phyloP scores from a whole-genome alignment of 2,797 vertebrate genomes.

The Gypaetus barbatus region DNA sequence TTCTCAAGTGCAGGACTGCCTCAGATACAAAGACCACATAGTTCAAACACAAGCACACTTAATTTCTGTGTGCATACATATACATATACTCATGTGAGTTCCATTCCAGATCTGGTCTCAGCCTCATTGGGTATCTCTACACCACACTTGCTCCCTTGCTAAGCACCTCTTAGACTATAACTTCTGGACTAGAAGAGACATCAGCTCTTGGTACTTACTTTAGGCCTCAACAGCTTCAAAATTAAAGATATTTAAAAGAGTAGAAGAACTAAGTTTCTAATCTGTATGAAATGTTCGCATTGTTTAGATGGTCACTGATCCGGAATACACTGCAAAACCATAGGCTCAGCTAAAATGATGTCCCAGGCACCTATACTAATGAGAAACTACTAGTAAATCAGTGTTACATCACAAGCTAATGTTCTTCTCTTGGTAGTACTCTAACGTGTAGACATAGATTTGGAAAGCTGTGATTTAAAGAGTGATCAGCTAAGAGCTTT shows the following conservation, averaged over 20 bases:
- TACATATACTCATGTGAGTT: neutral
- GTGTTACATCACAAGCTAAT: neutral
- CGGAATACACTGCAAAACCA: neutral
- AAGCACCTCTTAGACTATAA: neutral
- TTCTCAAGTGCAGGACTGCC: neutral
- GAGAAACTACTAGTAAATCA: neutral
- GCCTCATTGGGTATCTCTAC: neutral
- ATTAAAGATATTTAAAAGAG: neutral
- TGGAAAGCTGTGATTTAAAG: neutral
- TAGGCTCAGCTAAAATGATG: neutral
- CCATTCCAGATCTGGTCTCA: rapidly evolving
- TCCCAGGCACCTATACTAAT: neutral
- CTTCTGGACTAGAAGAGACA: neutral
- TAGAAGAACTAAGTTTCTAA: neutral
- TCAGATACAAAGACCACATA: neutral
- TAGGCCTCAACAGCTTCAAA: neutral
- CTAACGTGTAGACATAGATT: neutral
- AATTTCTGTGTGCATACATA: neutral
- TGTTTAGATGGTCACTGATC: neutral
- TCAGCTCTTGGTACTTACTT: neutral
- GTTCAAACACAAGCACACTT: neutral
- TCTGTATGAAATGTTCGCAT: neutral
- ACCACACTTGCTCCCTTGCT: neutral
- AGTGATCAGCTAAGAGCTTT: neutral
- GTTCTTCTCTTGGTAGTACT: neutral